Base-by-base conservation (phyloP, 2,888 invertebrate species). In the Branchellion lobata region DNA sequence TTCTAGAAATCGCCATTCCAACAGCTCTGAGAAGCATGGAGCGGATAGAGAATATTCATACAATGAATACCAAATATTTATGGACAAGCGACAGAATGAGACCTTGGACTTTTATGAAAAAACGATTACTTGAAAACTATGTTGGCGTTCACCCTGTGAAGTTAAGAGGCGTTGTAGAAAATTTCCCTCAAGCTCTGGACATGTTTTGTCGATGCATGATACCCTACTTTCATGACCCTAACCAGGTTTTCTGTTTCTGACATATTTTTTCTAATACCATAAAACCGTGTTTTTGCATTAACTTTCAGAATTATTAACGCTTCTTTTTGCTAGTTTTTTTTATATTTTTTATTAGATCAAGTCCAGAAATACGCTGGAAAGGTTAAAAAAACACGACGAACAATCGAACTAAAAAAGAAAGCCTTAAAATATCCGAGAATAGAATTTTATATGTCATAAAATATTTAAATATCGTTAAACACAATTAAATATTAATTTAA, bases 1-100 rank as follows among this genome's bases (percentile, higher is more conserved):
- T 57, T 57, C n/a, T 57, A 57, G 61, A 57, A 57, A 57, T 57
- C 24, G 61, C 61, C 21, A 8, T 57, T 24, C 8, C 61, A 57
- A 57, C 8, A 8, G 61, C 61, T 18, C 11, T 57, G 21, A n/a
- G 8, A n/a, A 18, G 61, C n/a, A 57, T 57, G 24, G 61, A 57
- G 21, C 61, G 24, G 5, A 24, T 57, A n/a, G 61, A 57, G 3
- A 57, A n/a, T 18, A 57, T 57, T 14, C 61, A 57, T 3, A n/a
- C 5, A n/a, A 14, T 24, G n/a, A 57, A n/a, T 8, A 57, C 21
- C 21, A 14, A 18, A 3, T 8, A 18, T 14, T 18, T 5, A 14
- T 57, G 61, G 61, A 57, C 61, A 8, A 5, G 5, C 5, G 24
- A 57, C 24, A 57, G 61, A n/a, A 57, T 14, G 3, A n/a, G n/a